Evolutionary conservation across 2,797 vertebrate genomes (phyloP).

Genomic region (Anisognathus igniventris): DNA sequence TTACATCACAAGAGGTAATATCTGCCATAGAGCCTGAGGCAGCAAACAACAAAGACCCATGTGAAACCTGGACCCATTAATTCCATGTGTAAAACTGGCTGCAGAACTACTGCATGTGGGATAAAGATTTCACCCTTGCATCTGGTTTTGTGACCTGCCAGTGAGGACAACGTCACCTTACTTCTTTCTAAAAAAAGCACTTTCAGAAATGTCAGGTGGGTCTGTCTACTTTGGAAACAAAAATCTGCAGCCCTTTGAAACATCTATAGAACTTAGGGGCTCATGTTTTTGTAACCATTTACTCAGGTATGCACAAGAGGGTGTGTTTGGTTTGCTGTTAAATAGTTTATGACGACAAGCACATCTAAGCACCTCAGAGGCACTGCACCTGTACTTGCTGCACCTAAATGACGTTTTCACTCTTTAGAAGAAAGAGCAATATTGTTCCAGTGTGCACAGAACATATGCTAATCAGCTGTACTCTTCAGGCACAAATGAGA

Average conservation of each 20-base stretch:
- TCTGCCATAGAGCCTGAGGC: neutral
- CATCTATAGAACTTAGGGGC: neutral
- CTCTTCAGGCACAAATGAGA: conserved; percentile 83
- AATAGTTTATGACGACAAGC: conserved; percentile 46
- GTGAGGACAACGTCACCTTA: neutral
- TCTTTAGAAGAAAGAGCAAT: conserved; percentile 77
- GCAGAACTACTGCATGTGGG: neutral
- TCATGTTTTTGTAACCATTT: neutral
- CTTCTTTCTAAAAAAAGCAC: neutral
- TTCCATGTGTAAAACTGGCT: neutral
- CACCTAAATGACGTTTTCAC: conserved; percentile 67
- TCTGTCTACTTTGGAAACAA: neutral
- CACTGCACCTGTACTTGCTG: conserved; percentile 68
- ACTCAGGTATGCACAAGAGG: neutral
- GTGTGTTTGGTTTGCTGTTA: neutral
- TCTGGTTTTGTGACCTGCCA: neutral
- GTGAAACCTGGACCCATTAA: neutral
- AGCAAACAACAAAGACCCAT: neutral
- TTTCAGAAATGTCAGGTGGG: neutral
- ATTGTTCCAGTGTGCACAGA: conserved; percentile 72
- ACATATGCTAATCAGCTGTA: conserved; percentile 84
- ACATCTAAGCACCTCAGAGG: conserved; percentile 63
- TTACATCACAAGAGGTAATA: neutral
- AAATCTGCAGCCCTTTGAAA: neutral
- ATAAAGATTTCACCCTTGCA: neutral